These are phyloP conservation scores for Latrodectus elegans DNA, from an alignment of 2,888 invertebrate species.

Conservation along the genomic window DNA sequence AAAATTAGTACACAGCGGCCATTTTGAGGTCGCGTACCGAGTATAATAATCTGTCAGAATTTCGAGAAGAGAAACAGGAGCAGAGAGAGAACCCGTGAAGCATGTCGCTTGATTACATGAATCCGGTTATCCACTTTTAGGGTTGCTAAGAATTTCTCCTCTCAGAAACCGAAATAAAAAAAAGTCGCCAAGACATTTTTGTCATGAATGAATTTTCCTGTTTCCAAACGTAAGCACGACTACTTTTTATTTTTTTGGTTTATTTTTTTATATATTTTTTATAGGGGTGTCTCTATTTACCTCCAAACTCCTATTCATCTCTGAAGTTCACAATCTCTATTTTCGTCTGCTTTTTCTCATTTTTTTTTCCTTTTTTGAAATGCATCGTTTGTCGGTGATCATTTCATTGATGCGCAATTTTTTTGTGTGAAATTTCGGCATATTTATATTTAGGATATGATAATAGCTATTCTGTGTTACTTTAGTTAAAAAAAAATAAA, in stretches of 20 bases:
- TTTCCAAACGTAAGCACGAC: not conserved
- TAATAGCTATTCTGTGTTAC: too few relatives aligned
- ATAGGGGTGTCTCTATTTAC: too few relatives aligned
- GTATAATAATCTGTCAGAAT: constrained; percentile 3
- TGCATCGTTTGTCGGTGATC: too few relatives aligned
- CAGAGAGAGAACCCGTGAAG: not conserved
- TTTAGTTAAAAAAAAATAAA: too few relatives aligned
- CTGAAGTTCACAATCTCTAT: too few relatives aligned
- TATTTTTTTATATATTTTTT: too few relatives aligned
- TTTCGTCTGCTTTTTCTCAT: too few relatives aligned
- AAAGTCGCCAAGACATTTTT: constrained; percentile 1
- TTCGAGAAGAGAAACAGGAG: constrained; percentile 5
- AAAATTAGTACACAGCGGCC: constrained; percentile 5
- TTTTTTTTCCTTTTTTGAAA: too few relatives aligned
- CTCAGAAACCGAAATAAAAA: not conserved
- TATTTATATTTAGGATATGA: too few relatives aligned
- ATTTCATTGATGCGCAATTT: too few relatives aligned
- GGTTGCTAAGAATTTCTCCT: not conserved
- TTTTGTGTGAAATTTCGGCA: too few relatives aligned
- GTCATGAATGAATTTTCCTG: not conserved
- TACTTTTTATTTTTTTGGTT: not conserved
- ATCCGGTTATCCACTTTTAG: not conserved
- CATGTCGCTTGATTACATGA: not conserved
- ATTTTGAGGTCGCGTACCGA: constrained; percentile 3
- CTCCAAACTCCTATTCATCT: too few relatives aligned